A percentile compares a stretch with the other conserved stretches of the same genome.
These are phyloP conservation scores for Argyra leucocephala DNA, from an alignment of 2,888 invertebrate genomes.

Conservation along the genomic window DNA sequence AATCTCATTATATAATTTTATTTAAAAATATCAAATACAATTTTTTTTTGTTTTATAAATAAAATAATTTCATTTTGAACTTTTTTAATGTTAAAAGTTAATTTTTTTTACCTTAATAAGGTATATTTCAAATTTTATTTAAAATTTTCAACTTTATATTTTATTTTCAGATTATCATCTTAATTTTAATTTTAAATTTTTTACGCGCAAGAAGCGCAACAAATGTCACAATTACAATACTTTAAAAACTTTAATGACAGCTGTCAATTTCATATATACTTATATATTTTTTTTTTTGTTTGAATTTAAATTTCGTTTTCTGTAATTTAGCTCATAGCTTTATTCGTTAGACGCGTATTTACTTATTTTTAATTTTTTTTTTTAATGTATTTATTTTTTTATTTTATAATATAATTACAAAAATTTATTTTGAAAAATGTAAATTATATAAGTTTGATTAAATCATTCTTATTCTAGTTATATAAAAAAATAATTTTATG, in stretches of 20 bases:
- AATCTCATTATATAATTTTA: not conserved
- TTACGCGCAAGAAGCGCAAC: not conserved
- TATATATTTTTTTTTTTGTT: not conserved
- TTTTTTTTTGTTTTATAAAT: not conserved
- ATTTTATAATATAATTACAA: too few species aligned
- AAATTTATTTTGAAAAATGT: too few species aligned
- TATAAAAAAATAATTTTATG: not conserved
- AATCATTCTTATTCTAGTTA: not conserved
- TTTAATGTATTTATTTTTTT: too few species aligned
- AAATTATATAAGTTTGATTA: not conserved
- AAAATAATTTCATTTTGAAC: not conserved
- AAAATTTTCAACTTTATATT: not conserved
- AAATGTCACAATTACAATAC: not conserved
- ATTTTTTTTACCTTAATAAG: not conserved
- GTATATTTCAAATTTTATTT: not conserved
- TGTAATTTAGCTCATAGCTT: conserved; percentile 1
- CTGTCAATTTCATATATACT: not conserved
- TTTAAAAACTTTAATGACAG: not conserved
- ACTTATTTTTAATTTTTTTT: too few species aligned
- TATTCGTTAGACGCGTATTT: not conserved
- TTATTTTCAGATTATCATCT: not conserved
- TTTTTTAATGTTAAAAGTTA: not conserved
- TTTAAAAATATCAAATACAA: conserved; percentile 2
- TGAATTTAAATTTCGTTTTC: not conserved
- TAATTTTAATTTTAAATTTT: not conserved